Evolutionary conservation across 2,888 invertebrate genomes (phyloP), one percentile per base, ranked within the genome.

Genomic region (Drosophila recens): DNA sequence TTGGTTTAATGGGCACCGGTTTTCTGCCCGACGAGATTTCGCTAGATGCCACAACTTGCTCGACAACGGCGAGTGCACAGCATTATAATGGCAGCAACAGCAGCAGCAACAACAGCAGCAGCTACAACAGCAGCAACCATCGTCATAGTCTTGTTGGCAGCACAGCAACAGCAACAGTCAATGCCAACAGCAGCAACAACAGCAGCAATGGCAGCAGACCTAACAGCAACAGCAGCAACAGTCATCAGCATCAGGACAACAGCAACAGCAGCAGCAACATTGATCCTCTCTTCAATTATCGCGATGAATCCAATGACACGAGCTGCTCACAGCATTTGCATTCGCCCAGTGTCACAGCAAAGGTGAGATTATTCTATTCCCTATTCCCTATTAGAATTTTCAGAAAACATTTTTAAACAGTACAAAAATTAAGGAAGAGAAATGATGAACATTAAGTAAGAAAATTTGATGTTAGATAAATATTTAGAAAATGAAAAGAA

Each of bases 1-100:
- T 95, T 83, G 96, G 96, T 78, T 95, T 96, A 79, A 95, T 96
- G 87, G 95, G 95, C 87, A 95, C 95, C 88, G 96, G 96, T 79
- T 93, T 97, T 51, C 93, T 97, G 79, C 94, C 94, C 57, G 95
- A 95, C 68, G 95, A 95, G 73, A 93, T 95, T 66, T 93, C 93
- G 20, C 85, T 93, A 63, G 93, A 93, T 79, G 92, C 93, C 67
- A 91, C 89, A 62, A 90, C 90, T 59, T 92, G 91, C 70, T 90
- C 93, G 46, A 85, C 88, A 20, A 80, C 83, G 33, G 77, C 78
- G 36, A 87, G 84, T 72, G 70, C 59, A 11, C 82, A 75, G 56
- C 72, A 80, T 56, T 67, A 51, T 17, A 79, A 45, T 63, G 78
- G 20, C 58, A 72, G 27, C 72, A 79, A 36, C 52, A 69, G 45